Evolutionary conservation across 2,797 vertebrate genomes (phyloP).

Genomic region (Carduelis carduelis): DNA sequence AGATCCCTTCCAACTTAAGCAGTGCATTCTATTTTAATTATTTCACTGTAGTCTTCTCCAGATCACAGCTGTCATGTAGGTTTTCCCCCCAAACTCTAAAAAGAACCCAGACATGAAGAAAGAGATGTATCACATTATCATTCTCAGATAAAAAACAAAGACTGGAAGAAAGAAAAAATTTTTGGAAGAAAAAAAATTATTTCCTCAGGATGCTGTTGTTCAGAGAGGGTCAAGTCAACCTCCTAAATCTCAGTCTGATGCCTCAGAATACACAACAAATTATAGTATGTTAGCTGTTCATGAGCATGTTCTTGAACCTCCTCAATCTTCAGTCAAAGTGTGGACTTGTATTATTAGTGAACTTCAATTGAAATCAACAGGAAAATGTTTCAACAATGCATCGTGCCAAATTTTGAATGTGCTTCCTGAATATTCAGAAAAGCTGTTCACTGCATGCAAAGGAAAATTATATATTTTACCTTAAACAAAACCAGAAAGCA

Average conservation of each 20-base stretch:
- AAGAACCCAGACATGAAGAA: background rate
- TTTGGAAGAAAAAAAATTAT: background rate
- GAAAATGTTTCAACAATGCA: background rate
- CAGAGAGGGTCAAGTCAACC: background rate
- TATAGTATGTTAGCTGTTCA: background rate
- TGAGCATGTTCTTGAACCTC: background rate
- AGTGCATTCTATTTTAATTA: background rate
- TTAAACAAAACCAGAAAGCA: background rate
- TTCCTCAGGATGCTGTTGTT: background rate
- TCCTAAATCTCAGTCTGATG: background rate
- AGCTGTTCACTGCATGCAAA: rapidly evolving
- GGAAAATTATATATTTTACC: background rate
- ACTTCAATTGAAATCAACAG: background rate
- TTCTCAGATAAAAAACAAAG: background rate
- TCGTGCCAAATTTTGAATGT: background rate
- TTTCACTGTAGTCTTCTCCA: background rate
- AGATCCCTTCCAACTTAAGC: background rate
- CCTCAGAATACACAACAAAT: background rate
- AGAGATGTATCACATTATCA: background rate
- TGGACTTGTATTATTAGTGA: background rate
- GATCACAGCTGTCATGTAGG: background rate
- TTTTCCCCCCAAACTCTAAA: background rate
- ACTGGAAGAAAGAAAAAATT: background rate
- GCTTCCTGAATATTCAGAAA: background rate
- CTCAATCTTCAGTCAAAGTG: background rate